phyloP scores from a whole-genome alignment of 2,888 invertebrate species.

The Calameuta pallipes region DNA sequence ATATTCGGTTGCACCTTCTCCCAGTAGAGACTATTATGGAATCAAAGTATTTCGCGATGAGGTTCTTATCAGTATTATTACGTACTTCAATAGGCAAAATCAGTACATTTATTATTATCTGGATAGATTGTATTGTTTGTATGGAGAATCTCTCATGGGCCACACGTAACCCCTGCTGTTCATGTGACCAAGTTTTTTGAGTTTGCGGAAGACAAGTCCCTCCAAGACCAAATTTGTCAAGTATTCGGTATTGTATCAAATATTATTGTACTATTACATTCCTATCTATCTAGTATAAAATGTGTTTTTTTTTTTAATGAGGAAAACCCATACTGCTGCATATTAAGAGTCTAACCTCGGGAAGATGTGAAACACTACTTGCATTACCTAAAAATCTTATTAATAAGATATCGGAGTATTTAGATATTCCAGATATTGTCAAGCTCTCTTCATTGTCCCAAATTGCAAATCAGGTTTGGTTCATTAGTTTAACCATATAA shows the following conservation, averaged over 20 bases:
- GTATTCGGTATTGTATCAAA: slow-evolving; percentile 46
- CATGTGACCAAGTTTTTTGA: slow-evolving; percentile 37
- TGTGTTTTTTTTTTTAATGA: slow-evolving; percentile 17
- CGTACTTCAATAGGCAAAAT: not conserved
- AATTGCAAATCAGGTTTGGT: slow-evolving; percentile 35
- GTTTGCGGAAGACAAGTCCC: slow-evolving; percentile 38
- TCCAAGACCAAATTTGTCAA: slow-evolving; percentile 50
- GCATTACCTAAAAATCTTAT: slow-evolving; percentile 40
- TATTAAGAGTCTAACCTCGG: slow-evolving; percentile 28
- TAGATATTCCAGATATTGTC: slow-evolving; percentile 35
- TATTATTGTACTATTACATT: not conserved
- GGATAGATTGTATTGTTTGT: slow-evolving; percentile 50
- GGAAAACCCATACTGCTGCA: slow-evolving; percentile 37
- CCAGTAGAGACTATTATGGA: slow-evolving; percentile 60
- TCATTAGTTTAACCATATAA: too few species aligned
- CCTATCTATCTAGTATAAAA: not conserved
- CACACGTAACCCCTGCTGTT: slow-evolving; percentile 47
- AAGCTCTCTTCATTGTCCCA: slow-evolving; percentile 37
- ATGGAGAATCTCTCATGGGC: slow-evolving; percentile 59
- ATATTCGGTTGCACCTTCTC: slow-evolving; percentile 56
- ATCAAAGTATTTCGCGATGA: slow-evolving; percentile 48
- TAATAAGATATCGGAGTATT: slow-evolving; percentile 32
- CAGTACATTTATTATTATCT: slow-evolving; percentile 2
- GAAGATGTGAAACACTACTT: slow-evolving; percentile 32
- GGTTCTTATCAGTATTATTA: slow-evolving; percentile 30